phyloP scores from a whole-genome alignment of 2,113 vertebrate species.

The Gavia stellata region DNA sequence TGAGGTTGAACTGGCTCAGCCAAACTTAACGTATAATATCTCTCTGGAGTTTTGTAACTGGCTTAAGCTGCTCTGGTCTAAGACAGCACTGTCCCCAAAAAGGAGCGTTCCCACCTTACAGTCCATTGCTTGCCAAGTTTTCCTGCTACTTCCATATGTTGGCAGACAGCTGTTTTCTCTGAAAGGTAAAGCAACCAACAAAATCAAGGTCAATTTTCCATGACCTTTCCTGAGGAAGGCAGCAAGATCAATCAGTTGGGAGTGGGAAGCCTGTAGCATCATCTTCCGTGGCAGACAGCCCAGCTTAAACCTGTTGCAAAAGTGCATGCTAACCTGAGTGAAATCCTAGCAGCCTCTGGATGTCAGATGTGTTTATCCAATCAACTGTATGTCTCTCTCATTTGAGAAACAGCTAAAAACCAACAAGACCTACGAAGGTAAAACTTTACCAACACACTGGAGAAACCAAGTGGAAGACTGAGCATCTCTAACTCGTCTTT shows the following conservation, averaged over 20 bases:
- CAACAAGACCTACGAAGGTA: not conserved
- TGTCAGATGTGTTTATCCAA: not conserved
- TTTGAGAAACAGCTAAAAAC: not conserved
- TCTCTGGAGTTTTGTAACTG: not conserved
- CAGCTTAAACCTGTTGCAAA: not conserved
- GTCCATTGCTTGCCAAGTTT: not conserved
- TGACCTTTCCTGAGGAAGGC: not conserved
- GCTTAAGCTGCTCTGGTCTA: not conserved
- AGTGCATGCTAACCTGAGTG: not conserved
- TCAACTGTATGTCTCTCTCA: not conserved
- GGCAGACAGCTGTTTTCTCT: not conserved
- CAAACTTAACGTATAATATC: not conserved
- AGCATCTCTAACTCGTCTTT: not conserved
- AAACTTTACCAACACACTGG: not conserved
- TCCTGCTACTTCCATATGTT: not conserved
- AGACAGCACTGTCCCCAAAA: not conserved
- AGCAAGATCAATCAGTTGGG: not conserved
- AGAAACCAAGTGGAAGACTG: not conserved
- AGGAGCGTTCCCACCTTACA: not conserved
- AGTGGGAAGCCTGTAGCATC: not conserved
- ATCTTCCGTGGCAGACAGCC: not conserved
- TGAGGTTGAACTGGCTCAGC: not conserved
- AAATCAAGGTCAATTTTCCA: not conserved
- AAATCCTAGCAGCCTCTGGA: not conserved
- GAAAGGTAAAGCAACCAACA: not conserved